Evolutionary conservation across 2,113 vertebrate species (phyloP).

Genomic region (Vulpes vulpes): DNA sequence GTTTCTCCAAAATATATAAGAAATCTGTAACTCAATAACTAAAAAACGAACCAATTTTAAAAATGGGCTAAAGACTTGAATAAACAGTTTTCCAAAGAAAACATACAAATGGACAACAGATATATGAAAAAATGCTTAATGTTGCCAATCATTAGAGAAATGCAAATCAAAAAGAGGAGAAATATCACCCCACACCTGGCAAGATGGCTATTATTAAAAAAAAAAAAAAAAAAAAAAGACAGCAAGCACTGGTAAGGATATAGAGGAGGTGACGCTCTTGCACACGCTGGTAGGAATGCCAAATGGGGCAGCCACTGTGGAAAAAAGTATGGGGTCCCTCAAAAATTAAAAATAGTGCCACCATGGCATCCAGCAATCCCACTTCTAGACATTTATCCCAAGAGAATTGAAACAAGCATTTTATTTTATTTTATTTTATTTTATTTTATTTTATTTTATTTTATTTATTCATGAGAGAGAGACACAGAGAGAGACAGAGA

Average conservation of each 20-base stretch:
- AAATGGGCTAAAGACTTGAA: background rate
- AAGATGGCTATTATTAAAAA: background rate
- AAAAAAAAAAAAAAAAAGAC: background rate
- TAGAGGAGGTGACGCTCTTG: background rate
- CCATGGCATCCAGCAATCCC: too few relatives aligned
- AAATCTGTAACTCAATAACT: background rate
- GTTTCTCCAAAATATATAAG: background rate
- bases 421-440: too few relatives aligned
- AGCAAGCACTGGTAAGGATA: background rate
- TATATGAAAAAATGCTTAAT: background rate
- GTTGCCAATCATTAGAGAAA: background rate
- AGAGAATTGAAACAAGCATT: too few relatives aligned
- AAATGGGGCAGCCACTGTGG: background rate
- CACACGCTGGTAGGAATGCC: background rate
- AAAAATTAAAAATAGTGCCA: too few relatives aligned
- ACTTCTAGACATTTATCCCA: too few relatives aligned
- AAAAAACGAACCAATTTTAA: background rate
- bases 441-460: too few relatives aligned
- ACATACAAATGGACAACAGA: too few relatives aligned
- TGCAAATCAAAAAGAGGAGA: background rate
- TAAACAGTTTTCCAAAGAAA: background rate
- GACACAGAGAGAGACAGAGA: too few relatives aligned
- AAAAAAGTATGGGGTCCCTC: background rate
- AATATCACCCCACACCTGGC: background rate
- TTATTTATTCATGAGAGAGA: too few relatives aligned